Conservation (phyloP, 2,888 invertebrate genomes). For the Sialis lutaria region DNA sequence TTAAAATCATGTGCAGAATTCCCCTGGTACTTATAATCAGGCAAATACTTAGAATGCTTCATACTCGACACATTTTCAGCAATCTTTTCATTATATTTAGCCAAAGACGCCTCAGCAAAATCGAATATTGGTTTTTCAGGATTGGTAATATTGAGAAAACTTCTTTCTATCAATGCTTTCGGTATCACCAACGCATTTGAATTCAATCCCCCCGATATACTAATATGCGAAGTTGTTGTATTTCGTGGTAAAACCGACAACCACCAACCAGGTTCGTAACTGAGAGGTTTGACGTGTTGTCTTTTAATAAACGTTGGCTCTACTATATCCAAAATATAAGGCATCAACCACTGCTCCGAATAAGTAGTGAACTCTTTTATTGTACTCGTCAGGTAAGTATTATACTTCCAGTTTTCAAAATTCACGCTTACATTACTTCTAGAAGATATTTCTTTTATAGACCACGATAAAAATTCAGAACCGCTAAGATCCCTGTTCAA, state of each 20-base stretch:
- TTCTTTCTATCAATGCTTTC: background rate
- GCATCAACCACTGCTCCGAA: background rate
- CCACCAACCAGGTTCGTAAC: background rate
- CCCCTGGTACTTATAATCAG: background rate
- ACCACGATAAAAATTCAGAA: background rate
- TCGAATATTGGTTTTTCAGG: background rate
- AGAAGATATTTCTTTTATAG: background rate
- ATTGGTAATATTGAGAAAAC: background rate
- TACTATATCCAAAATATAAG: background rate
- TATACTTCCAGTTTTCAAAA: background rate
- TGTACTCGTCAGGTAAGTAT: background rate
- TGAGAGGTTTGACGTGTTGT: background rate
- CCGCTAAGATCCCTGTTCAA: background rate
- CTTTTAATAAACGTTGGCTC: background rate
- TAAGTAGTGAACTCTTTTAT: background rate
- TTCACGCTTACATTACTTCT: background rate
- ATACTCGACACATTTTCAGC: background rate
- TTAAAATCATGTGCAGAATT: background rate
- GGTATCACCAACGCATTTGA: background rate
- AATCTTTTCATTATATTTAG: background rate
- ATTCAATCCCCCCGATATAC: too few relatives aligned
- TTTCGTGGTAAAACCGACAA: background rate
- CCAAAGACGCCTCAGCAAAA: background rate
- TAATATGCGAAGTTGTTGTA: background rate
- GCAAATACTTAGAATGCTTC: background rate